Conservation (phyloP, 2,113 vertebrate genomes). For the Marcusenius ussheri region DNA sequence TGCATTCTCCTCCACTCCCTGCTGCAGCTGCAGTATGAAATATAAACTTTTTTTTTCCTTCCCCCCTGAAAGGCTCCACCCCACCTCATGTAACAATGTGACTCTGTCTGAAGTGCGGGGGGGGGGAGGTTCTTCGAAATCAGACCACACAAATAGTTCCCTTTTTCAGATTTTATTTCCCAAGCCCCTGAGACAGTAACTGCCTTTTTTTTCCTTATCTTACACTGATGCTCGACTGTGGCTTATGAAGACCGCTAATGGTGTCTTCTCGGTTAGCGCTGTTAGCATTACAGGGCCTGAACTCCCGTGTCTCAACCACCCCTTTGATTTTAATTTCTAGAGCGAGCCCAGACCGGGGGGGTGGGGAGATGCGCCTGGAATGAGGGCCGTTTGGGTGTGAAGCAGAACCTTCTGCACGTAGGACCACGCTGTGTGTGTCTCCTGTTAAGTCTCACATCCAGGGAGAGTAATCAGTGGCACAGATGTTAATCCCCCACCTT, state of each 20-base stretch:
- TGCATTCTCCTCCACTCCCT: conserved; percentile 5
- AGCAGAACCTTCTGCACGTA: not conserved
- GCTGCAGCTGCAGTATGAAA: conserved; percentile 36
- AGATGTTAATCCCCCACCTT: conserved; percentile 39
- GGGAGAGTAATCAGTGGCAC: conserved; percentile 25
- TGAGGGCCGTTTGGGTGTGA: not conserved
- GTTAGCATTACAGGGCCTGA: not conserved
- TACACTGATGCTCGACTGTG: not conserved
- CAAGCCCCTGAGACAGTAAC: not conserved
- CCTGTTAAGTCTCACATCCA: not conserved
- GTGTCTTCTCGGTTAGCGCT: not conserved
- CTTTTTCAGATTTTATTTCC: conserved; percentile 18
- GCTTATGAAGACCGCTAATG: not conserved
- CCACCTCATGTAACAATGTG: conserved; percentile 45
- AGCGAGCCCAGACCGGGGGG: not conserved
- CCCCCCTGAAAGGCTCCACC: conserved; percentile 30
- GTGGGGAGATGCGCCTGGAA: not conserved
- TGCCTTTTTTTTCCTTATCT: not conserved
- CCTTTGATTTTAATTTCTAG: not conserved
- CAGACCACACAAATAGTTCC: conserved; percentile 53
- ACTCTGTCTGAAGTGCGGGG: conserved; percentile 38
- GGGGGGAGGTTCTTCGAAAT: conserved; percentile 39
- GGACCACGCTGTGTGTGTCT: conserved; percentile 23
- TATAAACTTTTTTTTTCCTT: conserved; percentile 40
- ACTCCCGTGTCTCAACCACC: not conserved